Evolutionary conservation across 2,888 invertebrate species (phyloP).

Genomic region (Eupithecia centaureata): DNA sequence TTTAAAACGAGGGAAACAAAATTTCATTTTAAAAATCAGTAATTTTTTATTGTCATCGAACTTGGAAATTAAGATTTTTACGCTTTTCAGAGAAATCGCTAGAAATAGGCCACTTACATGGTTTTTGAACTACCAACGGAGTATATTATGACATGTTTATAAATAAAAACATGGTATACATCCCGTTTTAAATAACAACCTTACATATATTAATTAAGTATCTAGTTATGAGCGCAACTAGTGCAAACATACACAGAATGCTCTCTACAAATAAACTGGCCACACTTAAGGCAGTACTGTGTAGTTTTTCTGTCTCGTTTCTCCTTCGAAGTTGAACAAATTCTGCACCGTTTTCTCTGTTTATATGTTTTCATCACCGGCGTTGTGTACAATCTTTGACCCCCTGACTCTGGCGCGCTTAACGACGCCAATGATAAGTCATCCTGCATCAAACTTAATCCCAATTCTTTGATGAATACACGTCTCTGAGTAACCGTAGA

Average conservation of each 20-base stretch:
- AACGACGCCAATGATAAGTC: constrained; percentile 40
- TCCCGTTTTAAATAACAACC: too few relatives aligned
- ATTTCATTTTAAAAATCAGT: too few relatives aligned
- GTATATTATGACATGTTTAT: too few relatives aligned
- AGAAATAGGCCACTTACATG: too few relatives aligned
- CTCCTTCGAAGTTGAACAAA: constrained; percentile 56
- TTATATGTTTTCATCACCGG: constrained; percentile 43
- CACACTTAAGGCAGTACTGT: constrained; percentile 67
- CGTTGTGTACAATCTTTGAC: constrained; percentile 43
- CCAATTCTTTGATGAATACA: constrained; percentile 68
- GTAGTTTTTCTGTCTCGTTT: constrained; percentile 71
- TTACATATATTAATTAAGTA: too few relatives aligned
- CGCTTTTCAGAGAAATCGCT: too few relatives aligned
- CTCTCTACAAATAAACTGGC: constrained; percentile 69
- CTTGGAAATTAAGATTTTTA: too few relatives aligned
- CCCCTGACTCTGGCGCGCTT: constrained; percentile 29
- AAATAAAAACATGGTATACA: too few relatives aligned
- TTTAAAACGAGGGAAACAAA: too few relatives aligned
- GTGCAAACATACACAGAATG: constrained; percentile 67
- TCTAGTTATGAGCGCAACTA: constrained; percentile 50
- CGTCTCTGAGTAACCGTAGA: constrained; percentile 58
- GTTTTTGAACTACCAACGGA: too few relatives aligned
- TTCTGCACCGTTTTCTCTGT: constrained; percentile 62
- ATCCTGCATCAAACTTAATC: constrained; percentile 60
- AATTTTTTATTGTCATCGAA: too few relatives aligned